Percentiles rank a stretch among this genome's conserved stretches.
Evolutionary conservation across 2,113 vertebrate species (phyloP).

Genomic region (Uria lomvia): DNA sequence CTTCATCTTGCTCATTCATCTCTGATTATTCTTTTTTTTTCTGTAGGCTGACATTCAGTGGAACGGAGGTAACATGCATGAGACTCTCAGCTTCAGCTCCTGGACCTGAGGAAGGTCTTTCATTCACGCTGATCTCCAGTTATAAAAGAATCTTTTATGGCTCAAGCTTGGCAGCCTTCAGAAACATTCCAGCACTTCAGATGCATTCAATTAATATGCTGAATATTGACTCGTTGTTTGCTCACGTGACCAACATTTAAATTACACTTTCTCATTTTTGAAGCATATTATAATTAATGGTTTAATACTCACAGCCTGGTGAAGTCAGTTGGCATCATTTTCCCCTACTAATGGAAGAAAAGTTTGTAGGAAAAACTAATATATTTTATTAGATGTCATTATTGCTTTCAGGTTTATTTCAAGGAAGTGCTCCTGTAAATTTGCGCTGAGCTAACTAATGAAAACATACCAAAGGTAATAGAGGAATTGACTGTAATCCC

Average conservation of each 20-base stretch:
- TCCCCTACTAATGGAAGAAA: neutral
- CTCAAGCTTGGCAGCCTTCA: neutral
- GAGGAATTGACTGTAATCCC: neutral
- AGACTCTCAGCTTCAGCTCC: neutral
- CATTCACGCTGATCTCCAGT: neutral
- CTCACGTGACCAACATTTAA: neutral
- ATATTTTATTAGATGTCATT: neutral
- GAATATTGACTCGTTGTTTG: constrained; percentile 35
- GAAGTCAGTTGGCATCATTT: neutral
- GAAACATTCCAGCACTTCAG: neutral
- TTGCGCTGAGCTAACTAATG: neutral
- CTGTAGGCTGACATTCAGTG: neutral
- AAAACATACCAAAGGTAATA: neutral
- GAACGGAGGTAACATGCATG: neutral
- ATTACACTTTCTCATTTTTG: constrained; percentile 14
- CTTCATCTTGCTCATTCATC: neutral
- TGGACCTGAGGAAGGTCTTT: neutral
- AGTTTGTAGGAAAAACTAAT: neutral
- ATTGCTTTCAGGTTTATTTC: constrained; percentile 1
- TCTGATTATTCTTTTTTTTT: neutral
- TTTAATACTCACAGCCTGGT: neutral
- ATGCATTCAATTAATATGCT: neutral
- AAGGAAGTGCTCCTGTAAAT: neutral
- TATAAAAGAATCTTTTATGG: neutral
- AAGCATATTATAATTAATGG: neutral